Evolutionary conservation across 2,113 vertebrate species (phyloP), one percentile per base, ranked within the genome.

Genomic region (Talpa occidentalis): DNA sequence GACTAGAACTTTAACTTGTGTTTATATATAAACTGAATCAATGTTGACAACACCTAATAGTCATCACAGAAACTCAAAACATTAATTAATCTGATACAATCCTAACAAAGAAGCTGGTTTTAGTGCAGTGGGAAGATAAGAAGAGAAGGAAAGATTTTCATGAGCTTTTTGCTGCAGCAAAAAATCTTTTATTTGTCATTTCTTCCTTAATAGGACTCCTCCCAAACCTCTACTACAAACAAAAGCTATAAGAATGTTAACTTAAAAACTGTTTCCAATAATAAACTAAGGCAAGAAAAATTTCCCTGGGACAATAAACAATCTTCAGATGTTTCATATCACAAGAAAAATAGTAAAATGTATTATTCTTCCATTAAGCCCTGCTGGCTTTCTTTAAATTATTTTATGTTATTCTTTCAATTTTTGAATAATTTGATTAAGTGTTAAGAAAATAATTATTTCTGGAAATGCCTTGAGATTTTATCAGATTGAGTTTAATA

Each of bases 381-480:
- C 78, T 8, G 10, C 3, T 26, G 24, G 6, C 10, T 92, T 56
- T 40, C 10, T 76, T 90, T 74, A 42, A 94, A 56, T 82, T 66
- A 77, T 62, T 67, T 92, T 72, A 37, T 37, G 1, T 47, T 81
- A 54, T 60, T 85, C 24, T 81, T 47, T 94, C 66, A 49, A 77
- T 32, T 70, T 80, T 82, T 93, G 35, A 92, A 47, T 74, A 79
- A 83, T 86, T 77, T 64, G 37, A 88, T 54, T 66, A 84, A 35
- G 10, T 76, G 91, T 88, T 47, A 74, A 44, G 28, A 96, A 67
- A 89, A 74, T n/a, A 89, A 78, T 70, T 69, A 64, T 78, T 74
- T 93, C 52, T 92, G 44, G 1, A 92, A 87, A 7, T 83, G 21
- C 79, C 77, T 76, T 79, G 26, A 94, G 37, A 95, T 82, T 87